Percentiles rank a stretch among this genome's conserved stretches.
Conservation (phyloP, 2,888 invertebrate genomes). For the Erannis defoliaria region DNA sequence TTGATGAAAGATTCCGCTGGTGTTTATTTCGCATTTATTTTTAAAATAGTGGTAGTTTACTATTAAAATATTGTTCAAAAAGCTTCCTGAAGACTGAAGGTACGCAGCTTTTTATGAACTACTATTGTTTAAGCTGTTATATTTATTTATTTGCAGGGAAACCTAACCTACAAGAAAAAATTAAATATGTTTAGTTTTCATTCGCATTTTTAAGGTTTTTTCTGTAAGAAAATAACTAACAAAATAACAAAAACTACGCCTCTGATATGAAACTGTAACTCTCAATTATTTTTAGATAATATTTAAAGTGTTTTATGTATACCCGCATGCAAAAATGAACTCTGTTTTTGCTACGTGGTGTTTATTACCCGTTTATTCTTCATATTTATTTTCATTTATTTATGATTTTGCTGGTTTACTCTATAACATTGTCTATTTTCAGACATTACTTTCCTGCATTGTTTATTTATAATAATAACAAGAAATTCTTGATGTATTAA, state of each 20-base stretch:
- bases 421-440: no score
- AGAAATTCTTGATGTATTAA: no score
- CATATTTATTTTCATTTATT: no score
- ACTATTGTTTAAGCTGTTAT: not conserved
- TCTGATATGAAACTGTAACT: not conserved
- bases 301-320: not conserved
- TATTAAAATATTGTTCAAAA: slow-evolving; percentile 67
- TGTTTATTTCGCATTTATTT: slow-evolving; percentile 79
- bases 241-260: not conserved
- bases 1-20: slow-evolving; percentile 65
- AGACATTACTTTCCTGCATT: no score
- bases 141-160: slow-evolving; percentile 12
- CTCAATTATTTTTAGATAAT: not conserved
- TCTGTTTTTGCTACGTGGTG: slow-evolving; percentile 6
- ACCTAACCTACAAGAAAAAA: slow-evolving; percentile 39
- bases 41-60: slow-evolving; percentile 80
- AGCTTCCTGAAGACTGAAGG: slow-evolving; percentile 58
- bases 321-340: slow-evolving; percentile 8
- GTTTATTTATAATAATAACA: no score
- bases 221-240: slow-evolving; percentile 5
- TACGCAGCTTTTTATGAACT: slow-evolving; percentile 52
- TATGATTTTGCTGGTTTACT: no score
- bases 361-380: not conserved
- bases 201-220: slow-evolving; percentile 1
- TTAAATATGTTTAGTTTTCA: slow-evolving; percentile 12